These are phyloP conservation scores for Palaemon carinicauda DNA, from an alignment of 1,140 invertebrate species.

Conservation along the genomic window DNA sequence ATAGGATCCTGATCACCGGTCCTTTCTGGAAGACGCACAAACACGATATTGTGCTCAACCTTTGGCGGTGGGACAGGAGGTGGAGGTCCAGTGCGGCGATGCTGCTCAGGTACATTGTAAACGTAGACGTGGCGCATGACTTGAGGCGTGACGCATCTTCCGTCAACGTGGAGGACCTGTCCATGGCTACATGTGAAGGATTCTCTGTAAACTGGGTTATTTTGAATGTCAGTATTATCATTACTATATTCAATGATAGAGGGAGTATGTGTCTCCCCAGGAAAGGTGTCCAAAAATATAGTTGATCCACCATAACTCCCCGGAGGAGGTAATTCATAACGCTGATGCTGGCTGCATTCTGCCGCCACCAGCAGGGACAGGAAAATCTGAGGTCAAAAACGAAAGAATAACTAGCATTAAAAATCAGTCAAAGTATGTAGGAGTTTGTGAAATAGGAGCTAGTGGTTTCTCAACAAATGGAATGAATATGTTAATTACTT, in stretches of 20 bases:
- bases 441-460: too few relatives aligned
- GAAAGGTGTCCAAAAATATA: too few relatives aligned
- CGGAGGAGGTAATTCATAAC: too few relatives aligned
- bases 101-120: slow-evolving; percentile 34
- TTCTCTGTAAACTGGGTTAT: background rate
- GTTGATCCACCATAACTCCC: too few relatives aligned
- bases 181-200: slow-evolving; percentile 12
- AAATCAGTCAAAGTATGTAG: too few relatives aligned
- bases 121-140: slow-evolving; percentile 49
- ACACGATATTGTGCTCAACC: slow-evolving; percentile 51
- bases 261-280: background rate
- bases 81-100: slow-evolving; percentile 21
- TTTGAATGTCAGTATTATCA: too few relatives aligned
- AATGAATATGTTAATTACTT: too few relatives aligned
- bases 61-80: slow-evolving; percentile 38
- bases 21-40: slow-evolving; percentile 50
- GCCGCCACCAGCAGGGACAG: background rate
- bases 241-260: too few relatives aligned
- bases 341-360: background rate
- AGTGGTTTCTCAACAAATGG: too few relatives aligned
- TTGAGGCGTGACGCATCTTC: slow-evolving; percentile 42
- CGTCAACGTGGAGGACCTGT: slow-evolving; percentile 44
- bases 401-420: too few relatives aligned
- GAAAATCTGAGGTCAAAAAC: background rate
- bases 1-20: slow-evolving; percentile 32